Conservation (phyloP, 1,140 invertebrate genomes). For the Heliconius congener region DNA sequence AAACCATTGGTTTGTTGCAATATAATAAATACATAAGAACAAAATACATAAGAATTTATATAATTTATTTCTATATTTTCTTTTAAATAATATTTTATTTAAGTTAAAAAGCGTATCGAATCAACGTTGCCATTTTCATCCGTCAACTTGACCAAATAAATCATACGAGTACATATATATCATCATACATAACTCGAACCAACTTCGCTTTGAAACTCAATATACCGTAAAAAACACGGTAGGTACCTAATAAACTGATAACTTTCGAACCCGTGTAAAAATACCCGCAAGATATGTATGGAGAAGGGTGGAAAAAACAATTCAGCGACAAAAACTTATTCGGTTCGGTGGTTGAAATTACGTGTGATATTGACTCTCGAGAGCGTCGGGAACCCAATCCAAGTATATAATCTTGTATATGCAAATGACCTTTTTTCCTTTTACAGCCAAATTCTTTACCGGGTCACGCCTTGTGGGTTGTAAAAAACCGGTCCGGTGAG, state of each 20-base stretch:
- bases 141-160: neutral
- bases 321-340: constrained; percentile 11
- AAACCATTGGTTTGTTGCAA: too few species aligned
- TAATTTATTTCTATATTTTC: neutral
- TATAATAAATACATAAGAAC: too few species aligned
- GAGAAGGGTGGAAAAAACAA: constrained; percentile 27
- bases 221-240: neutral
- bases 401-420: constrained; percentile 74
- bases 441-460: constrained; percentile 64
- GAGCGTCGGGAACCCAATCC: constrained; percentile 52
- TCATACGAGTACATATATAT: neutral
- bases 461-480: constrained; percentile 63
- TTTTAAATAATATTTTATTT: neutral
- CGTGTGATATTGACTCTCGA: constrained; percentile 66
- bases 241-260: constrained; percentile 21
- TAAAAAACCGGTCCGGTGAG: constrained; percentile 49
- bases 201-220: neutral
- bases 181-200: neutral
- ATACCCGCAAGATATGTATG: constrained; percentile 20
- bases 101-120: neutral
- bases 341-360: constrained; percentile 54
- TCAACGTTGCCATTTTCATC: neutral
- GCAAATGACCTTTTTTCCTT: constrained; percentile 65
- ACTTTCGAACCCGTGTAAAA: constrained; percentile 10
- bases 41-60: neutral